Conservation (phyloP, 2,113 vertebrate genomes). For the Sturnira hondurensis region DNA sequence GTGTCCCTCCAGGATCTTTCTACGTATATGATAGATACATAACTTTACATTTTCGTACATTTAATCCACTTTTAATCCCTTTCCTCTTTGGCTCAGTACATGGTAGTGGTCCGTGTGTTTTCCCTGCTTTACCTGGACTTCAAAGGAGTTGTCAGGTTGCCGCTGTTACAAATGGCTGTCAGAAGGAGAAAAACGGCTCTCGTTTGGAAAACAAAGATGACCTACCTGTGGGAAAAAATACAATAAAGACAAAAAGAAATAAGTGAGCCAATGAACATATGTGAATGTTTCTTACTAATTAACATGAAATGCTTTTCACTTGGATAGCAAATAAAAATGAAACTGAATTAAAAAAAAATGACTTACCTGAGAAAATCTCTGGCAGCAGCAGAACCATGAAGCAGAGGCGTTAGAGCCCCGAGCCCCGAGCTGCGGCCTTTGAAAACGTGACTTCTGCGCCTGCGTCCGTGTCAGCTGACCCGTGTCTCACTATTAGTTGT, state of each 20-base stretch:
- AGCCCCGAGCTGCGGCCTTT: neutral
- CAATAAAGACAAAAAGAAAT: neutral
- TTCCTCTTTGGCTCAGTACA: neutral
- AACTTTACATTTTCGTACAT: neutral
- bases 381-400: neutral
- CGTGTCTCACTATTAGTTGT: neutral
- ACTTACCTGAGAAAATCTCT: neutral
- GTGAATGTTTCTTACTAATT: neutral
- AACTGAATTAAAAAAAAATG: neutral
- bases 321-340: neutral
- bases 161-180: neutral
- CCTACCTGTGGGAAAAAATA: neutral
- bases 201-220: neutral
- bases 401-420: neutral
- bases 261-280: neutral
- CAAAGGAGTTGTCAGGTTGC: neutral
- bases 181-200: neutral
- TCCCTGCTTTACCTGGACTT: neutral
- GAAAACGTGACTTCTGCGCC: neutral
- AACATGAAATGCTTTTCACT: neutral
- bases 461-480: neutral
- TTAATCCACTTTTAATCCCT: neutral
- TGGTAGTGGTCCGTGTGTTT: neutral
- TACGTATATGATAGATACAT: too few relatives aligned
- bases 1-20: neutral